Evolutionary conservation across 64 coral and sea anemone species (phyloP).

Genomic region (Montipora foliosa): DNA sequence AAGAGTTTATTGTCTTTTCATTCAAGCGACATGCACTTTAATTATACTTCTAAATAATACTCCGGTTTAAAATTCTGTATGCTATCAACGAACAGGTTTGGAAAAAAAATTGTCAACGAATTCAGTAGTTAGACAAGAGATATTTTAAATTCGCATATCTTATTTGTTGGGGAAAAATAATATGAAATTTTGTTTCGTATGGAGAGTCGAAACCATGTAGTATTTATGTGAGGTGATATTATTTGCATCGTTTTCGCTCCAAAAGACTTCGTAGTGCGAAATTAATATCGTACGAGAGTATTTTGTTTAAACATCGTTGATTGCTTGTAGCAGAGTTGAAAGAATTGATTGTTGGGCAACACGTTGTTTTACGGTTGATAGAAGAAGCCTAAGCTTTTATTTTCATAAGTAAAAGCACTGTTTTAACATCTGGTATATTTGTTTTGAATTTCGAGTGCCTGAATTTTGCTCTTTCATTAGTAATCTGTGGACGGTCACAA

Average conservation of each 20-base stretch:
- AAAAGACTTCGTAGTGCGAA: background rate
- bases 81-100: background rate
- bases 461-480: background rate
- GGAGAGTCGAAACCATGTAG: background rate
- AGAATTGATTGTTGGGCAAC: background rate
- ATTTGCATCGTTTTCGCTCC: background rate
- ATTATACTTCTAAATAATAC: too few relatives aligned
- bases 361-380: background rate
- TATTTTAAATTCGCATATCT: too few relatives aligned
- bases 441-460: background rate
- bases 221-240: background rate
- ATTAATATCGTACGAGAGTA: background rate
- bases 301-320: background rate
- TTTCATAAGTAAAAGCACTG: background rate
- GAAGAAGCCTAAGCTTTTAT: background rate
- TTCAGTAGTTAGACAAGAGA: too few relatives aligned
- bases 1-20: too few relatives aligned
- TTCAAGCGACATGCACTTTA: too few relatives aligned
- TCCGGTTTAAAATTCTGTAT: background rate
- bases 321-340: background rate
- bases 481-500: background rate
- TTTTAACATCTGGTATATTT: slow-evolving; percentile 11
- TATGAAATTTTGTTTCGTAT: background rate
- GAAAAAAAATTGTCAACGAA: background rate
- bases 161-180: background rate